Percentiles rank a stretch among this genome's conserved stretches.
Evolutionary conservation across 53 echinoderm and acorn worm genomes (phyloP).

Genomic region (Astropecten irregularis): DNA sequence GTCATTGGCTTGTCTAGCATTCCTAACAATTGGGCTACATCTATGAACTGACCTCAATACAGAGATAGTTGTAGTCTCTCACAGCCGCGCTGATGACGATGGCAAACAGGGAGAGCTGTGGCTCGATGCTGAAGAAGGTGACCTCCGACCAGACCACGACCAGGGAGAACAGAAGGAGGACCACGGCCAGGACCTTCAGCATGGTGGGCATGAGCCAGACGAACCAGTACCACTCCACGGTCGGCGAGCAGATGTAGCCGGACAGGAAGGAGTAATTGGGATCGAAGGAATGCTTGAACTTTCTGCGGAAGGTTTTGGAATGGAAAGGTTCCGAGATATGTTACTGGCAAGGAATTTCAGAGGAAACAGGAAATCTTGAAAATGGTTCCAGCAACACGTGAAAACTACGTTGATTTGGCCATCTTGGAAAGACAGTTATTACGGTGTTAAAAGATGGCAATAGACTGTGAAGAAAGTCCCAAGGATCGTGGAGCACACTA

Average conservation of each 20-base stretch:
- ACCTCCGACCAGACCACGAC: slow-evolving; percentile 98
- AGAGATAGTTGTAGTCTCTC: slow-evolving; percentile 88
- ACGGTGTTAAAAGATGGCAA: no score
- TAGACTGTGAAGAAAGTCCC: no score
- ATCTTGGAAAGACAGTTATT: background rate
- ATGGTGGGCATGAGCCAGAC: slow-evolving; percentile 79
- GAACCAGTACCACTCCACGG: slow-evolving; percentile 95
- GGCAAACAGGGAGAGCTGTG: slow-evolving; percentile 90
- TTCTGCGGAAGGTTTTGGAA: no score
- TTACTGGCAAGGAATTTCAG: no score
- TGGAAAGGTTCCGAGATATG: no score
- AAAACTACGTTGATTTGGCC: background rate
- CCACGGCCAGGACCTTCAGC: slow-evolving; percentile 73
- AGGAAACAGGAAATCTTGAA: no score
- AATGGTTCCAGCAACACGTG: no score
- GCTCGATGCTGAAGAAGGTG: slow-evolving; percentile 95
- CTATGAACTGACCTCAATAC: slow-evolving; percentile 95
- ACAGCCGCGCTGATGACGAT: slow-evolving; percentile 82
- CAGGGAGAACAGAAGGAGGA: slow-evolving; percentile 82
- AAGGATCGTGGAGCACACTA: slow-evolving; percentile 13
- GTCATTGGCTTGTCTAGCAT: no score
- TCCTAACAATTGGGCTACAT: no score
- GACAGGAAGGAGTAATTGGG: slow-evolving; percentile 74
- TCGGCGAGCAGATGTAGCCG: slow-evolving; percentile 83
- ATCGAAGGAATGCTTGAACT: slow-evolving; percentile 88